Base-by-base conservation (phyloP, 2,888 invertebrate genomes). In the Caenorhabditis panamensis region DNA sequence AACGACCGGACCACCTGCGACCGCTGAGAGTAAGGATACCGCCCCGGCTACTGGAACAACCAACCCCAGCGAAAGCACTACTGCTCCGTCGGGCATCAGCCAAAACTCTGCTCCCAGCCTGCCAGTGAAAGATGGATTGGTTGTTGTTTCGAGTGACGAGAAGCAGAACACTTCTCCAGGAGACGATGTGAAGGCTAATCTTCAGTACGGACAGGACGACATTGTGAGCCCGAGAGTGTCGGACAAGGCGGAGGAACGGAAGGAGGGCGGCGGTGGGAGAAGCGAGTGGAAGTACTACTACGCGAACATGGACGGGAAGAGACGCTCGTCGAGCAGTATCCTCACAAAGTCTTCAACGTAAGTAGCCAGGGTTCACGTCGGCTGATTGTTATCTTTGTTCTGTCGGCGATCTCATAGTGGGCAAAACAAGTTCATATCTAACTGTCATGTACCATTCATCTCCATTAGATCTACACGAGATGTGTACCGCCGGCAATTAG, bases 251-350 rank as follows among this genome's bases (percentile, higher is more conserved):
- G 56, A 67, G n/a, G 22, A 26, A 1, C 31, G 68, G 24, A 59
- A 49, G 28, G 59, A 59, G 1, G 73, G 41, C n/a, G 73, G 56
- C 13, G 73, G 73, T 3, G 73, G 73, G 18, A 49, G 53, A 1
- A n/a, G 20, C 20, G 73, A 73, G 37, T 73, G 73, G 73, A 73
- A 73, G 49, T 73, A 66, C 24, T 73, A 59, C 26, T 37, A 58
- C 64, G 26, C 37, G 8, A 31, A 59, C 16, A 16, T 9, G 28
- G 44, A 62, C 41, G 18, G 31, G 18, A 47, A 18, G 26, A 66
- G 9, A 44, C n/a, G 26, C 22, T 49, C 28, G 5, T 36, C 37
- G 51, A 66, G 24, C 51, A 73, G 36, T 6, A 44, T n/a, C n/a
- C n/a, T 37, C 16, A 73, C 73, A n/a, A 64, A 63, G 36, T 64